Evolutionary conservation across 2,888 invertebrate genomes (phyloP), one percentile per base, ranked within the genome.

Genomic region (Cataglyphis altisquamis): DNA sequence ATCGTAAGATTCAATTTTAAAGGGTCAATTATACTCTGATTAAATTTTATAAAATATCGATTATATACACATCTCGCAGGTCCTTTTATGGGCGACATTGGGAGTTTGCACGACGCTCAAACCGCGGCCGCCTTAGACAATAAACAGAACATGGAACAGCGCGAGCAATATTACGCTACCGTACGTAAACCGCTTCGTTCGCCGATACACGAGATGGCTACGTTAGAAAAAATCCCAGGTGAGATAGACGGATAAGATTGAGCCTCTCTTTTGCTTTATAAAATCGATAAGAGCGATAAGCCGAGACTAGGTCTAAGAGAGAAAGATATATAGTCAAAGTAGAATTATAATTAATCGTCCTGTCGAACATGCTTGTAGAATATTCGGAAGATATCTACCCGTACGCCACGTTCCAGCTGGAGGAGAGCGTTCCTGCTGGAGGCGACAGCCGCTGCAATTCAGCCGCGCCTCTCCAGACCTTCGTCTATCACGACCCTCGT

Each of bases 371-470:
- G 80, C 36, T 95, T 95, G 55, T 96, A 96, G 98, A 98, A 94
- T 98, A 98, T 95, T 98, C 98, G 93, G 98, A 98, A 95, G 98
- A 98, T 94, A 98, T 98, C 92, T 98, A 98, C 94, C 98, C 98
- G 0, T 98, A 98, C 95, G 98, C 98, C 81, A 98, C 98, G 68
- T 98, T 98, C 95, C 98, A 98, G 94, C 95, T 98, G 91, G 94
- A 94, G 88, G 94, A 94, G 86, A 97, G 98, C 84, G 98, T 98
- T 92, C 97, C 97, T 72, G 96, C 97, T 0, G 98, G 98, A 95
- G 97, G 98, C 92, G 98, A 98, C 95, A 98, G 98, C 95, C 98
- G 98, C 75, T 98, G 98, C 95, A 98, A 98, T 94, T 95, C 93
- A 25, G 94, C 94, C 36, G 94, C 92, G 84, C 95, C 92, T 73